Evolutionary conservation across 2,797 vertebrate species (phyloP), one percentile per base, ranked within the genome.

Genomic region (Acrossocheilus fasciatus): DNA sequence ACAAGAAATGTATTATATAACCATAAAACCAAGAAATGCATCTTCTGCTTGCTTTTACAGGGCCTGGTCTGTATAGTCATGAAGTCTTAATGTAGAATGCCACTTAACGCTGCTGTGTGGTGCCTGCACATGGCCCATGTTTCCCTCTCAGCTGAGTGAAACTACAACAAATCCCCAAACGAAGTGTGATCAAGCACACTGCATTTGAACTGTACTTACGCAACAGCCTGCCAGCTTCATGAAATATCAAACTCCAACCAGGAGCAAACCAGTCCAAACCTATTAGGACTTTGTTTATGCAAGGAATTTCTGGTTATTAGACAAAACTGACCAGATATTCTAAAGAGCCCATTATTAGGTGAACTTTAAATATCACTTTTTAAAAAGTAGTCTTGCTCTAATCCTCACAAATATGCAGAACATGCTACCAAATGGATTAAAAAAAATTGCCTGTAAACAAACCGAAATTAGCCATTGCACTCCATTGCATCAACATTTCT

Each of bases 171-270:
- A 50, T 89, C 68, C 84, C 79, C 39, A 70, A 52, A 59, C 20
- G 26, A 45, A 59, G 54, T 54, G 50, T 64, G 52, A 57, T 45
- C 36, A 74, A 87, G 11, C 23, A 20, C 18, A 76, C 52, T 66
- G 47, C 20, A 74, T 82, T 80, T 82, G 43, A 87, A 83, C 66
- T 1, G 3, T 36, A 74, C 62, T 88, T 75, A 83, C 66, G 82
- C 87, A 90, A 88, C 83, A 87, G 62, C 50, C 70, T 86, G 81
- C 6, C 50, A 70, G 74, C 75, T 54, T 59, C 41, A 69, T 75
- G 23, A 70, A 69, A 64, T 26, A 77, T 68, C 36, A 80, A 62
- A 74, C 43, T 86, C 52, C 41, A 73, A 41, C 64, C 34, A n/a
- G 43, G 15, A 79, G 20, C 62, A 83, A 83, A 66, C 43, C 43